phyloP scores from a whole-genome alignment of 2,888 invertebrate genomes.

The Xanthorhoe spadicearia region DNA sequence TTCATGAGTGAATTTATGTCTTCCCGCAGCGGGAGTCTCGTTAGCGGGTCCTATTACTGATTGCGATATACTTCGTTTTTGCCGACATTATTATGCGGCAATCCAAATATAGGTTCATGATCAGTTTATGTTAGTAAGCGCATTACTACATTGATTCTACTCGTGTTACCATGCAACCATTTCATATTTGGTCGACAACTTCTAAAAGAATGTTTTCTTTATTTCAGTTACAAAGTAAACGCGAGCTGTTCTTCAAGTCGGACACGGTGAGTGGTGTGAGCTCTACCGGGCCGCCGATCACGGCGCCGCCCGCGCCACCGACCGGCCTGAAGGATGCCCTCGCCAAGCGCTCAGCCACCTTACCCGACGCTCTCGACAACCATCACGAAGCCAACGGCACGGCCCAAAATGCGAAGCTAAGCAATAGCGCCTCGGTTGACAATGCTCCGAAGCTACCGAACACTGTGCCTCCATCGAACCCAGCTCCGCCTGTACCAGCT shows the following conservation, averaged over 20 bases:
- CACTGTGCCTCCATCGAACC: constrained; percentile 74
- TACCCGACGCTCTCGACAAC: constrained; percentile 76
- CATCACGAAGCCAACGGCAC: constrained; percentile 81
- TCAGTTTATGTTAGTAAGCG: background rate
- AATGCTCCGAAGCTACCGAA: constrained; percentile 66
- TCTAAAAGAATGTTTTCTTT: constrained; percentile 41
- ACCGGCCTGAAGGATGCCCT: constrained; percentile 82
- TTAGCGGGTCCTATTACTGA: constrained; percentile 47
- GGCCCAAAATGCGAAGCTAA: constrained; percentile 63
- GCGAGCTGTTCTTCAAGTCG: constrained; percentile 94
- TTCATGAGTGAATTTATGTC: constrained; percentile 57
- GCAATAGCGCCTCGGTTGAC: constrained; percentile 75
- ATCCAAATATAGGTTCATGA: background rate
- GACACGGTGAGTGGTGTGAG: constrained; percentile 84
- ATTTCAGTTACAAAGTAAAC: constrained; percentile 91
- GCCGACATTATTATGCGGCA: constrained; percentile 8
- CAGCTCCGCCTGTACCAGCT: constrained; percentile 78
- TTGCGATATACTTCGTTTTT: constrained; percentile 35
- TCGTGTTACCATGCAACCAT: background rate
- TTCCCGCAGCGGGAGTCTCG: constrained; percentile 56
- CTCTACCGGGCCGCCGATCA: constrained; percentile 67
- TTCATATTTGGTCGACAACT: background rate
- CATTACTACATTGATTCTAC: background rate
- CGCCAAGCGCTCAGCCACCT: constrained; percentile 75
- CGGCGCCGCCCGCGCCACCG: constrained; percentile 80